These are phyloP conservation scores for Brachyhypopomus gauderio DNA, from an alignment of 2,113 vertebrate species.

Conservation along the genomic window DNA sequence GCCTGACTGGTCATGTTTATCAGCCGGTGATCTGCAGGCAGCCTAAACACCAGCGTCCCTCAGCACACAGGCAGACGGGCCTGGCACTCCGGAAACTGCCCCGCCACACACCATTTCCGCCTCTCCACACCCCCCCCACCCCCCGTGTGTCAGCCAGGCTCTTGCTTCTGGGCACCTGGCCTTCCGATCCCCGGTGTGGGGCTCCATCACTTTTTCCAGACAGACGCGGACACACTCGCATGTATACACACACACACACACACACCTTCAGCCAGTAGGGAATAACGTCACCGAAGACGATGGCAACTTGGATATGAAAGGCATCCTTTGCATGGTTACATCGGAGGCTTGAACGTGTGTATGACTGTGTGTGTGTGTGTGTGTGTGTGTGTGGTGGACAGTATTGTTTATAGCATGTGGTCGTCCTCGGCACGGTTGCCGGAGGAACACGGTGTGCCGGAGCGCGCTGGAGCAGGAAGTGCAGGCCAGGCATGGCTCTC, in stretches of 20 bases:
- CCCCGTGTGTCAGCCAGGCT: too few relatives aligned
- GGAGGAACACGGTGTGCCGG: not conserved
- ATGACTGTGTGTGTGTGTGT: not conserved
- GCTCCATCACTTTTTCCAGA: too few relatives aligned
- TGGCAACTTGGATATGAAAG: not conserved
- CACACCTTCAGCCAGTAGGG: not conserved
- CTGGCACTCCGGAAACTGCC: too few relatives aligned
- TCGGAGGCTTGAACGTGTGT: not conserved
- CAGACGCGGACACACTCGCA: too few relatives aligned
- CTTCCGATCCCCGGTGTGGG: too few relatives aligned
- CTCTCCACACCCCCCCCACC: too few relatives aligned
- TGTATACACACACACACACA: too few relatives aligned
- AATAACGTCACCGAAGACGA: not conserved
- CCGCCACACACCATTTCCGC: too few relatives aligned
- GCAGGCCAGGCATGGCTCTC: constrained; percentile 37
- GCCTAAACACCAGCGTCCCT: not conserved
- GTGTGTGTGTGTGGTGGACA: not conserved
- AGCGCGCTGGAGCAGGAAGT: not conserved
- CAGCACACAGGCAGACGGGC: not conserved
- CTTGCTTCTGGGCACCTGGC: too few relatives aligned
- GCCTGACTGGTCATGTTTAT: not conserved
- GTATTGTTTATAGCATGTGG: constrained; percentile 11
- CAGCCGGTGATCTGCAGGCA: not conserved
- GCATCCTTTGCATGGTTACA: not conserved
- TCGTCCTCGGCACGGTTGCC: not conserved